Base-by-base conservation (phyloP, 2,797 vertebrate species). In the Rousettus madagascariensis region DNA sequence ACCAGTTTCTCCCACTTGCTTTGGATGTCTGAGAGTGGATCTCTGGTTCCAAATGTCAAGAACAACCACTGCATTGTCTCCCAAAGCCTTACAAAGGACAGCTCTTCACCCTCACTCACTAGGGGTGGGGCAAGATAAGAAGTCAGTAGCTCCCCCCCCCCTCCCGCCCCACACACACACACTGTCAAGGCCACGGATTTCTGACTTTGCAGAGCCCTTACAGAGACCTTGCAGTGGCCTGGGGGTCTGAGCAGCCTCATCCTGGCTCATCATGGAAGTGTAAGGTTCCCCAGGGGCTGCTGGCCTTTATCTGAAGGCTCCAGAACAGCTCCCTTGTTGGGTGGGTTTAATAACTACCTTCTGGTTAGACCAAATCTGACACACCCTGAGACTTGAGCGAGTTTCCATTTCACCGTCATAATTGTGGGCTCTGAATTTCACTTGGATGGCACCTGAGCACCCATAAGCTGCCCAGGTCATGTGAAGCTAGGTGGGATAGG, bases 21-120 rank as follows among this genome's bases (percentile, higher is more conserved):
- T 36, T 92, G 22, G 71, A 66, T 51, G 16, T 61, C 33, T 74
- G 57, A 24, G 38, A 57, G 33, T 11, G 20, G n/a, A 6, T 30
- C 15, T 53, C 57, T 24, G 24, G 88, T 92, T 87, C 36, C 22
- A 82, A 55, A 78, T 41, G n/a, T 49, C 41, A 82, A 72, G 61
- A 61, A 17, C 19, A 57, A 78, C 30, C 30, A 33, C 8, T 2
- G 4, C 30, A 49, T 24, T 28, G 33, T 88, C 43, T 91, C 51
- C 65, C 66, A 66, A 74, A 53, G 20, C 5, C 10, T 93, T 46
- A 30, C 41, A 46, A 61, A 88, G 43, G 66, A 46, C 15, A 94
- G 8, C 5, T 8, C 15, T 57, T 30, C 3, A 4, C 2, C 36
- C 24, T 65, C 65, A 53, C 30, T 93, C 38, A 26, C 28, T 4